A percentile compares a stretch with the other conserved stretches of the same genome.
Evolutionary conservation across 2,797 vertebrate species (phyloP).

Genomic region (Hylomyscus alleni): DNA sequence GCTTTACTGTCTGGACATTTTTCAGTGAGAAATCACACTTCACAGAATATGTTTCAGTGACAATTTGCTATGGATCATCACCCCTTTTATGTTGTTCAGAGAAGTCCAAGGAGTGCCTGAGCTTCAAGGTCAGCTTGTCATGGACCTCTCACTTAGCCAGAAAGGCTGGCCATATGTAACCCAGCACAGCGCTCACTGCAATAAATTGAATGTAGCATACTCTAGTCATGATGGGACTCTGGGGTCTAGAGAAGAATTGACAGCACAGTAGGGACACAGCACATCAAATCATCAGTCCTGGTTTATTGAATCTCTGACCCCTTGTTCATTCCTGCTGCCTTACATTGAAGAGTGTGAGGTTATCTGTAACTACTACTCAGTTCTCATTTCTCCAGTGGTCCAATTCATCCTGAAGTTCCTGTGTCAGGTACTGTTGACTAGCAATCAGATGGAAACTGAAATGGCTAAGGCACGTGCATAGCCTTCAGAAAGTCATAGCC

Average conservation of each 20-base stretch:
- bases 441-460: background rate
- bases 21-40: slow-evolving; percentile 68
- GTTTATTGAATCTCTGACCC: background rate
- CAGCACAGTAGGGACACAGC: background rate
- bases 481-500: slow-evolving; percentile 18
- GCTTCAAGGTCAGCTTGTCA: slow-evolving; percentile 69
- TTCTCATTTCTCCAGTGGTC: slow-evolving; percentile 15
- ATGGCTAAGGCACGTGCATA: slow-evolving; percentile 4
- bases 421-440: background rate
- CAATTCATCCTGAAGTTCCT: background rate
- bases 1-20: slow-evolving; percentile 48
- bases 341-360: background rate
- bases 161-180: slow-evolving; percentile 53
- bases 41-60: slow-evolving; percentile 63
- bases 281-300: background rate
- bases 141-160: slow-evolving; percentile 51
- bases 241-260: background rate
- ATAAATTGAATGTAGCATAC: slow-evolving; percentile 5
- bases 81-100: slow-evolving; percentile 58
- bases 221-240: background rate
- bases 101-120: slow-evolving; percentile 63
- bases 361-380: slow-evolving; percentile 20
- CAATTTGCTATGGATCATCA: slow-evolving; percentile 78
- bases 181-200: slow-evolving; percentile 37
- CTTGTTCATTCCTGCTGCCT: background rate